These are phyloP conservation scores for Alca torda DNA, from an alignment of 2,797 vertebrate species.

Conservation along the genomic window DNA sequence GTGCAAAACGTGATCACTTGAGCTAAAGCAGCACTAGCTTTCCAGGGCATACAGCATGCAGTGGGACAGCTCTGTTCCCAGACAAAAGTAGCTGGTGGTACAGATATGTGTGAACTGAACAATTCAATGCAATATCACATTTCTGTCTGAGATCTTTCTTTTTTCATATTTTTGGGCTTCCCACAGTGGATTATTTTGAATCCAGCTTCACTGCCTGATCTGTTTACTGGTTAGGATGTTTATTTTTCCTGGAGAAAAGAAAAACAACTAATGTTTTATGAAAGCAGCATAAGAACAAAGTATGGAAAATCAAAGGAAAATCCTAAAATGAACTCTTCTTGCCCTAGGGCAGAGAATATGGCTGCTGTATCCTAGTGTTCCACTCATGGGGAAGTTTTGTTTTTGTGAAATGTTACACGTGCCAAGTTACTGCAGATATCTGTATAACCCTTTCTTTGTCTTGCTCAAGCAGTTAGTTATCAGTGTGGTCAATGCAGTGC, in stretches of 20 bases:
- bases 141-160: background rate
- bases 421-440: background rate
- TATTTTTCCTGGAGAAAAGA: constrained; percentile 34
- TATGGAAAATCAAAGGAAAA: constrained; percentile 36
- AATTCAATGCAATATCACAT: background rate
- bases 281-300: constrained; percentile 33
- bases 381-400: background rate
- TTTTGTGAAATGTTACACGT: background rate
- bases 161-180: background rate
- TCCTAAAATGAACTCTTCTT: constrained; percentile 32
- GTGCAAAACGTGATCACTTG: background rate
- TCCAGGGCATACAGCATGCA: background rate
- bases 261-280: constrained; percentile 27
- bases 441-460: background rate
- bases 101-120: background rate
- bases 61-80: background rate
- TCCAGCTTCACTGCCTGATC: background rate
- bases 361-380: background rate
- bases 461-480: background rate
- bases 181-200: background rate
- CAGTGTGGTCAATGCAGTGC: background rate
- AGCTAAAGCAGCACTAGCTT: background rate
- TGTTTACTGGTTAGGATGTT: constrained; percentile 37
- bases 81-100: background rate
- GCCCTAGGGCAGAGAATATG: background rate